These are phyloP conservation scores for Otis tarda DNA, from an alignment of 2,113 vertebrate genomes.

Conservation along the genomic window DNA sequence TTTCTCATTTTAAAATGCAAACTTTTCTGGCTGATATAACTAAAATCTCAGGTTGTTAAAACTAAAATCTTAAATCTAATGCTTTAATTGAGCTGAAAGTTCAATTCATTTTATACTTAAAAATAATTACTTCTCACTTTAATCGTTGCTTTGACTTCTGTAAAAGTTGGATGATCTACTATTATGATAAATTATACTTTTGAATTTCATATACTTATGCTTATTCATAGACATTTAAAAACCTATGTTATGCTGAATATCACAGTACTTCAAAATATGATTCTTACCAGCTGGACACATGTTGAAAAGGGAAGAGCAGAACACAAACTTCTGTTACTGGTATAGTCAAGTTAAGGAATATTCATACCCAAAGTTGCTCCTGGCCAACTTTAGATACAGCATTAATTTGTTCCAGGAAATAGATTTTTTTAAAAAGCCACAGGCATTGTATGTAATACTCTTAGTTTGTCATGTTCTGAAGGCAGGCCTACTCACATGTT, in stretches of 20 bases:
- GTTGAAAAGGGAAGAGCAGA: neutral
- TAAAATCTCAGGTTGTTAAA: neutral
- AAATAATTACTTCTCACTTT: neutral
- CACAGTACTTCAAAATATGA: neutral
- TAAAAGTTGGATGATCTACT: neutral
- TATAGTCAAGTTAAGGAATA: neutral
- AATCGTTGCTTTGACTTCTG: neutral
- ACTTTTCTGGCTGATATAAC: neutral
- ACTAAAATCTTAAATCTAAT: neutral
- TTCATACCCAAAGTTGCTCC: neutral
- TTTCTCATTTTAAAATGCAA: neutral
- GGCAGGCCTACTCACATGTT: neutral
- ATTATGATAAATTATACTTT: neutral
- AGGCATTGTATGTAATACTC: neutral
- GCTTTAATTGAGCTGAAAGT: neutral
- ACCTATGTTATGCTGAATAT: neutral
- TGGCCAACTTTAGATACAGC: neutral
- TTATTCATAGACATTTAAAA: neutral
- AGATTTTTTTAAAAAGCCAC: neutral
- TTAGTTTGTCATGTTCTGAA: neutral
- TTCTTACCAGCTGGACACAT: neutral
- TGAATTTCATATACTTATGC: neutral
- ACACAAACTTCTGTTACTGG: neutral
- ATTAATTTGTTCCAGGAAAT: neutral
- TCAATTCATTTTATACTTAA: neutral